Base-by-base conservation (phyloP, 2,888 invertebrate genomes). In the Agriopis aurantiaria region DNA sequence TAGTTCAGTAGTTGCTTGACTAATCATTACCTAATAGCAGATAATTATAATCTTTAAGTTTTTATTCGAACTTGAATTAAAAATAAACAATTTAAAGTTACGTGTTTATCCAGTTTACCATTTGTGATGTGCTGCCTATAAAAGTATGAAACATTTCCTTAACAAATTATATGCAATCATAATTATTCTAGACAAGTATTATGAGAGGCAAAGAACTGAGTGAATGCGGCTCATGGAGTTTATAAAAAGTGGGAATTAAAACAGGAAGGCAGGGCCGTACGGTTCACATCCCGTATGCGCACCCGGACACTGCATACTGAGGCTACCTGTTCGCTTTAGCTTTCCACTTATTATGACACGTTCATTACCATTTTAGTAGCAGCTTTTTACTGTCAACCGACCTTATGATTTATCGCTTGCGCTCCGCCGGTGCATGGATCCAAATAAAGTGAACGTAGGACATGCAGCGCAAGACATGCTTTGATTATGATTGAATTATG, bases 401-500 rank as follows among this genome's bases (percentile, higher is more conserved):
- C 71, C 63, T 71, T 73, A 75, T 73, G 75, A 74, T 75, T 64
- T 73, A 72, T 67, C 67, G 68, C 56, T 53, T 64, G 66, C 55
- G 17, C 49, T 71, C 62, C 64, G 60, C 23, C 53, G 52, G 17
- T 55, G 12, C 62, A 53, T 58, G 61, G 68, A 66, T 68, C 73
- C 72, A 66, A 72, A 74, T 73, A 72, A 68, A 75, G 72, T 61
- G 59, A 75, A 73, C 69, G 75, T 73, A n/a, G n/a, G n/a, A n/a
- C 74, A 72, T 72, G 80, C 72, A 75, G 77, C 73, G 75, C 76
- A 70, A 73, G 53, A 73, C 78, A 75, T 77, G 80, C 79, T 80
- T 81, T 74, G 77, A 86, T 84, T 84, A 84, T 91, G 90, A 92
- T 90, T 88, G 87, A 91, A 89, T 91, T 91, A 92, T 92, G 88